Conservation (phyloP, 1,140 invertebrate species). For the Campodea augens region DNA sequence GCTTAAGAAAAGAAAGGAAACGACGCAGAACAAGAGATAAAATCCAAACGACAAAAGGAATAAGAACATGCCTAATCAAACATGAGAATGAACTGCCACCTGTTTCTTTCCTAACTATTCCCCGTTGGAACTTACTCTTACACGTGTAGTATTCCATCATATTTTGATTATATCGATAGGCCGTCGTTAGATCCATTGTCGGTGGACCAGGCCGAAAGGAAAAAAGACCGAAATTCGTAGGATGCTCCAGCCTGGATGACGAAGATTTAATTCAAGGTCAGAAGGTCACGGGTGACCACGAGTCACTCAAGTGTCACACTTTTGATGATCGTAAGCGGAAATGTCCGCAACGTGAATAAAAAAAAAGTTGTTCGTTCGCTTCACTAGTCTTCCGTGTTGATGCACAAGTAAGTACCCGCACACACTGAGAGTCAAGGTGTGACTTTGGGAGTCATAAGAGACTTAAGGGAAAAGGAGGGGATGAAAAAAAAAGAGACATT, state of each 20-base stretch:
- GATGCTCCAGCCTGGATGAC: conserved; percentile 16
- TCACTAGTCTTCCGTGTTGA: too few species aligned
- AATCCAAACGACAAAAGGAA: neutral
- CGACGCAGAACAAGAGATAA: neutral
- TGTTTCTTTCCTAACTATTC: neutral
- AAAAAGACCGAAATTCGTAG: conserved; percentile 17
- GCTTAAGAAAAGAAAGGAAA: neutral
- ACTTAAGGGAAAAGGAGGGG: too few species aligned
- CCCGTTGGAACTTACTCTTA: conserved; percentile 37
- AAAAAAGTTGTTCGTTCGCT: too few species aligned
- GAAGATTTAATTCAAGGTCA: too few species aligned
- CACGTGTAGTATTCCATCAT: conserved; percentile 98
- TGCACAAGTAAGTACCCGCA: too few species aligned
- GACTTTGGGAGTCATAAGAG: too few species aligned
- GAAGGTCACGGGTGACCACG: too few species aligned
- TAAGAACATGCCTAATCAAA: neutral
- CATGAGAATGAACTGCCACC: neutral
- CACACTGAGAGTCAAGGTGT: too few species aligned
- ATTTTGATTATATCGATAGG: conserved; percentile 89
- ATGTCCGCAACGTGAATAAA: too few species aligned
- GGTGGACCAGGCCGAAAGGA: conserved; percentile 14
- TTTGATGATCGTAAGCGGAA: too few species aligned
- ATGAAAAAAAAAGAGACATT: too few species aligned
- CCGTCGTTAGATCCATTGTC: conserved; percentile 70
- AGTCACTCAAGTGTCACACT: too few species aligned